Evolutionary conservation across 2,797 vertebrate genomes (phyloP).

Genomic region (Dromococcyx pavoninus): DNA sequence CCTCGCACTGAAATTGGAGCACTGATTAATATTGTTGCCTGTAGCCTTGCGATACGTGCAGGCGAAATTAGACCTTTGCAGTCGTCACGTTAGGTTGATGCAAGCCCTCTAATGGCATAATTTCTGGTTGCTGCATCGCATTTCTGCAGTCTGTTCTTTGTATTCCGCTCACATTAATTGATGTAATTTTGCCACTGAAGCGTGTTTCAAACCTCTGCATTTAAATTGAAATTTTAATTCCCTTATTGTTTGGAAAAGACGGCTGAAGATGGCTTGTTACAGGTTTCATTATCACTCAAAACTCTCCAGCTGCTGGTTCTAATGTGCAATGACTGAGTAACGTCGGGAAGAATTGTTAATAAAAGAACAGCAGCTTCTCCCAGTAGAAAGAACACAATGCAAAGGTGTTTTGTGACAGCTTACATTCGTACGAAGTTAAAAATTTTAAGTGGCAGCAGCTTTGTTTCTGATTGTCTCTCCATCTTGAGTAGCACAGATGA

Average conservation of each 20-base stretch:
- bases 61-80: constrained; percentile 69
- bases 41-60: constrained; percentile 61
- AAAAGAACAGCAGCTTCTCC: constrained; percentile 74
- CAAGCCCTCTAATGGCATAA: constrained; percentile 72
- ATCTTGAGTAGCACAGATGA: constrained; percentile 18
- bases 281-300: constrained; percentile 86
- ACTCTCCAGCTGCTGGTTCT: constrained; percentile 83
- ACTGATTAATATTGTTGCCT: constrained; percentile 70
- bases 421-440: constrained; percentile 63
- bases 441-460: constrained; percentile 9
- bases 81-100: constrained; percentile 47
- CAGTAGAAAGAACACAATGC: constrained; percentile 62
- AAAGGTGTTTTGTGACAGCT: constrained; percentile 72
- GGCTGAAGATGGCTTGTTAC: constrained; percentile 82
- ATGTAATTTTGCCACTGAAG: constrained; percentile 85
- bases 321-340: constrained; percentile 81
- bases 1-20: constrained; percentile 39
- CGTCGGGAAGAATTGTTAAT: constrained; percentile 78
- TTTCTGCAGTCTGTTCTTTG: constrained; percentile 78
- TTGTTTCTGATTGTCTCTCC: background rate
- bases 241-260: constrained; percentile 83
- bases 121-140: constrained; percentile 74
- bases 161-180: constrained; percentile 86
- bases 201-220: constrained; percentile 84
- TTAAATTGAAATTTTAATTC: constrained; percentile 89